A percentile compares a stretch with the other conserved stretches of the same genome.
phyloP scores from a whole-genome alignment of 2,113 vertebrate genomes.

The Xenopus tropicalis region DNA sequence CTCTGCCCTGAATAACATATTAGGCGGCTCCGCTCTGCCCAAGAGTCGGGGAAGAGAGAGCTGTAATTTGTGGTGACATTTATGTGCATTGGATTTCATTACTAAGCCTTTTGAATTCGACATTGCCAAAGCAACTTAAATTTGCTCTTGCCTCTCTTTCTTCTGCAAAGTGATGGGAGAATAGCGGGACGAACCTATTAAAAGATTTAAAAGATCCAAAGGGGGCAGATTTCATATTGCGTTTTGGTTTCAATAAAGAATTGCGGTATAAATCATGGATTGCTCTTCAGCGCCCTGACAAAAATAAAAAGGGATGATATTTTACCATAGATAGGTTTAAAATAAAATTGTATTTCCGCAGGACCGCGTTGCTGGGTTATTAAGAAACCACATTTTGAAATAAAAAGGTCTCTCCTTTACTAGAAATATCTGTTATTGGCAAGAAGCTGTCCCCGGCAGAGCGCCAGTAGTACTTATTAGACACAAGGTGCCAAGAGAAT shows the following conservation, averaged over 20 bases:
- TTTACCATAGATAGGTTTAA: too few relatives aligned
- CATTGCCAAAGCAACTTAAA: not conserved
- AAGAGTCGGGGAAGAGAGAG: not conserved
- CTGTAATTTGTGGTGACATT: slow-evolving; percentile 7
- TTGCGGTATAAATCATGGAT: not conserved
- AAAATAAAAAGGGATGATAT: too few relatives aligned
- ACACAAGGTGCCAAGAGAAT: too few relatives aligned
- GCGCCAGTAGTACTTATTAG: too few relatives aligned
- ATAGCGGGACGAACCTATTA: not conserved
- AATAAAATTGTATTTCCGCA: too few relatives aligned
- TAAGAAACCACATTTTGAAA: too few relatives aligned
- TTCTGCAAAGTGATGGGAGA: not conserved
- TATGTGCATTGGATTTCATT: slow-evolving; percentile 11
- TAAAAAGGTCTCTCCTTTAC: too few relatives aligned
- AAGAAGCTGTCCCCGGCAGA: too few relatives aligned
- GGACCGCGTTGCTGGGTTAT: too few relatives aligned
- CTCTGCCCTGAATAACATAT: not conserved
- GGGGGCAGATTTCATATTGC: slow-evolving; percentile 3
- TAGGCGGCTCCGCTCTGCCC: not conserved
- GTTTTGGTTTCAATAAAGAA: not conserved
- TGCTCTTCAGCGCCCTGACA: not conserved
- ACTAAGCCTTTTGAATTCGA: not conserved
- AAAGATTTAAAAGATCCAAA: not conserved
- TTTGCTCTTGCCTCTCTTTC: not conserved
- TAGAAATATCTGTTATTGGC: too few relatives aligned